Conservation (phyloP, 2,797 vertebrate species). For the Sebastes matsubarae region DNA sequence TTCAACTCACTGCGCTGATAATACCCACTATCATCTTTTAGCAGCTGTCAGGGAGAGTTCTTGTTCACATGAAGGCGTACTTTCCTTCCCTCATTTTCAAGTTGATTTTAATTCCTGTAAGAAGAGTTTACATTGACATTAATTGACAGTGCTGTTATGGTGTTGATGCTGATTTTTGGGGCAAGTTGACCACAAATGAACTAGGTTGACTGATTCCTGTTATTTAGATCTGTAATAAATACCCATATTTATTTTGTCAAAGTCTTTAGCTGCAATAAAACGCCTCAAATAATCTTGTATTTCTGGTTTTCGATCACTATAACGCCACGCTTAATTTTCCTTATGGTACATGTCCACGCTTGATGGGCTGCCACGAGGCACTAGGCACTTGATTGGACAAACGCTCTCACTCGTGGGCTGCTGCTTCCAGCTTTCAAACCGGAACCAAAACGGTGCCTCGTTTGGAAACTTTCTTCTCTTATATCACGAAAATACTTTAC, state of each 20-base stretch:
- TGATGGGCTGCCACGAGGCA: too few species aligned
- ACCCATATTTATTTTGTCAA: background rate
- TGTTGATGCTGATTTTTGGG: background rate
- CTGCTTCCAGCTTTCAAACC: too few species aligned
- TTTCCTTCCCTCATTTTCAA: background rate
- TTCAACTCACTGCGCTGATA: background rate
- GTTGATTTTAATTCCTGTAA: background rate
- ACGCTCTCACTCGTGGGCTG: too few species aligned
- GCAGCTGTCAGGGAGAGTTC: background rate
- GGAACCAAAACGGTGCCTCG: rapidly evolving
- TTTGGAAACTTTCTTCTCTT: too few species aligned
- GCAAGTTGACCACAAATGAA: background rate
- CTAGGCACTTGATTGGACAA: too few species aligned
- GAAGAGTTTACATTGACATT: background rate
- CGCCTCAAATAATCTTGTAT: too few species aligned
- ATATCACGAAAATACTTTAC: too few species aligned
- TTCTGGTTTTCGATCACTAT: too few species aligned
- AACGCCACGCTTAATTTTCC: too few species aligned
- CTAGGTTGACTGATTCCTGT: background rate
- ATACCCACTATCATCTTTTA: background rate
- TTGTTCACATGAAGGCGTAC: background rate
- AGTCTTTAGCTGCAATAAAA: too few species aligned
- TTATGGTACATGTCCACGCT: too few species aligned
- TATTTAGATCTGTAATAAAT: background rate
- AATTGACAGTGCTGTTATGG: background rate